Base-by-base conservation (phyloP, 2,888 invertebrate genomes). In the Napeogenes sylphis region DNA sequence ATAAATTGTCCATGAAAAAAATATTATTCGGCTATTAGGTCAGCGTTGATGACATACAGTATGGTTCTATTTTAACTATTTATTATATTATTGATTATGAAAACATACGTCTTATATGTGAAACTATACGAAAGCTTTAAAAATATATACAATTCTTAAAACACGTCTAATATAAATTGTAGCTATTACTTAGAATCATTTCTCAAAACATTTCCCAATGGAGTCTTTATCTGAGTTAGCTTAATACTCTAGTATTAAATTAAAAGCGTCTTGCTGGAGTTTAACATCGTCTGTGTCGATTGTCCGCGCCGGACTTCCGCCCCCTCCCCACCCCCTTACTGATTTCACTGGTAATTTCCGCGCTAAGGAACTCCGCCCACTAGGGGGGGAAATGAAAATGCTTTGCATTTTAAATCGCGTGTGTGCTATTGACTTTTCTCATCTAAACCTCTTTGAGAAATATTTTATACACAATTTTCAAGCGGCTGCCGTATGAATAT, bases 291-390 rank as follows among this genome's bases (percentile, higher is more conserved):
- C 70, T 69, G 63, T 45, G 59, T 55, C 65, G 67, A 74, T 76
- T 74, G 81, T 78, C 77, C 78, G 75, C 71, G 64, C 61, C 74
- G 75, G 75, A 78, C 74, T 74, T 78, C 77, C 79, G 76, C 71
- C 70, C 21, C 68, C 70, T 68, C 66, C 71, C 69, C 70, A 68
- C 68, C 76, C 77, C 30, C 45, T 77, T 79, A 80, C 80, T 72
- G 81, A 82, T 82, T 81, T 78, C 81, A 77, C 78, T 83, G 70
- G 82, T 84, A 83, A 85, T 85, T 84, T 86, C 85, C 85, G 84
- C 78, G 76, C 73, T 71, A 80, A 81, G 78, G 77, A 75, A 61
- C 60, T 60, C 66, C 64, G 61, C 62, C 74, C 75, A 75, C 74
- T 76, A 75, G 73, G 71, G 68, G 72, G 82, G 81, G 82, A 83